Evolutionary conservation across 2,113 vertebrate species (phyloP).

Genomic region (Eudorcas thomsonii): DNA sequence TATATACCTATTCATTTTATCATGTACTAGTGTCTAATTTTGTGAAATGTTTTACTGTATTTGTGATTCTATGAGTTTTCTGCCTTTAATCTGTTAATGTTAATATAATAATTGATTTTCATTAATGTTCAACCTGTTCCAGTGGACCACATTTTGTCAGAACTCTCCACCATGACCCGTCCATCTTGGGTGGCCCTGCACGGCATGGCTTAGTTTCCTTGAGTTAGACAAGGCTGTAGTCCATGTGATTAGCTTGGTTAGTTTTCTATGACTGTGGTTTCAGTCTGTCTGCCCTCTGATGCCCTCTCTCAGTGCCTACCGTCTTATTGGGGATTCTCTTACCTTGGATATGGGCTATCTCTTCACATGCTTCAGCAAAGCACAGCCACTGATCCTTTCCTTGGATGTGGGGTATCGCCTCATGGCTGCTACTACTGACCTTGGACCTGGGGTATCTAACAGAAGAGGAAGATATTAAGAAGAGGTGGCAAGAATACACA

Average conservation of each 20-base stretch:
- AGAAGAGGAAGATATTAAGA: neutral
- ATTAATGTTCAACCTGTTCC: neutral
- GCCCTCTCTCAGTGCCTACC: neutral
- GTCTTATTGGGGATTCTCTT: neutral
- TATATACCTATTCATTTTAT: neutral
- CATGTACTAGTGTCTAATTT: neutral
- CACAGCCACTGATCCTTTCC: neutral
- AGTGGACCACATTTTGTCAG: neutral
- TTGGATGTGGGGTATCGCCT: neutral
- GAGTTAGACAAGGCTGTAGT: neutral
- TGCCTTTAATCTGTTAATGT: constrained; percentile 5
- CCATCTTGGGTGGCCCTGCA: neutral
- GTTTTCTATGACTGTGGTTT: neutral
- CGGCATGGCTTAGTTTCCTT: neutral
- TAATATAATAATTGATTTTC: neutral
- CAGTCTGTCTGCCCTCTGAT: neutral
- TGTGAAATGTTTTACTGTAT: neutral
- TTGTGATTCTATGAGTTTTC: neutral
- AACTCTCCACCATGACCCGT: neutral
- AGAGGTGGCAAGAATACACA: neutral
- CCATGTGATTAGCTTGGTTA: neutral
- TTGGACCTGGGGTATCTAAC: neutral
- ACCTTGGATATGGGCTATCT: neutral
- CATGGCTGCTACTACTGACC: neutral
- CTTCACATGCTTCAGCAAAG: neutral